Conservation (phyloP, 2,797 vertebrate species). For the Gila robusta region DNA sequence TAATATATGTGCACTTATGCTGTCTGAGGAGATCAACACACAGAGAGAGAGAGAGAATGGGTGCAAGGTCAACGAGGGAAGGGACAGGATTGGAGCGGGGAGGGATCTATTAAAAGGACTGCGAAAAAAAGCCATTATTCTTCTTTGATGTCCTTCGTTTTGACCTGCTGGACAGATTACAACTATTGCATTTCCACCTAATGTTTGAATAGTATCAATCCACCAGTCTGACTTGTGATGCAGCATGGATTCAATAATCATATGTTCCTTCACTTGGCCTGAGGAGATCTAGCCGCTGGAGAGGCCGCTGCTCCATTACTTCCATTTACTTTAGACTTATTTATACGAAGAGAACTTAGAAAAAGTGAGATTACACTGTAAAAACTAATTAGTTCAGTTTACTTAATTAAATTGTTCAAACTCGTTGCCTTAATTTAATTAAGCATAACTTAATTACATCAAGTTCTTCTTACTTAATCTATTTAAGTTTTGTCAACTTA, state of each 20-base stretch:
- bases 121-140: slow-evolving; percentile 31
- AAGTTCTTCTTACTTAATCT: too few species aligned
- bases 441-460: too few species aligned
- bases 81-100: slow-evolving; percentile 30
- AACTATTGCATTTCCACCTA: background rate
- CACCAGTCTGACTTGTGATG: background rate
- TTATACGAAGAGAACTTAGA: too few species aligned
- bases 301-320: too few species aligned
- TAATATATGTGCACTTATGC: slow-evolving; percentile 63
- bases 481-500: too few species aligned
- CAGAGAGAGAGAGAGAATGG: slow-evolving; percentile 29
- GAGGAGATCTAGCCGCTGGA: background rate
- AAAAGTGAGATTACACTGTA: too few species aligned
- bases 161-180: slow-evolving; percentile 1
- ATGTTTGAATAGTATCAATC: background rate
- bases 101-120: slow-evolving; percentile 34
- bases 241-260: background rate
- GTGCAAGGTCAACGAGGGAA: slow-evolving; percentile 70
- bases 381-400: too few species aligned
- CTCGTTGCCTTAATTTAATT: too few species aligned
- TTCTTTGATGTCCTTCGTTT: slow-evolving; percentile 5
- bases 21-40: slow-evolving; percentile 54
- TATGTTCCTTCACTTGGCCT: background rate
- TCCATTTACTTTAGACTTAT: too few species aligned
- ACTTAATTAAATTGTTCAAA: too few species aligned